These are phyloP conservation scores for Amphiura filiformis DNA, from an alignment of 35 echinoderm and acorn worm species.

Conservation along the genomic window DNA sequence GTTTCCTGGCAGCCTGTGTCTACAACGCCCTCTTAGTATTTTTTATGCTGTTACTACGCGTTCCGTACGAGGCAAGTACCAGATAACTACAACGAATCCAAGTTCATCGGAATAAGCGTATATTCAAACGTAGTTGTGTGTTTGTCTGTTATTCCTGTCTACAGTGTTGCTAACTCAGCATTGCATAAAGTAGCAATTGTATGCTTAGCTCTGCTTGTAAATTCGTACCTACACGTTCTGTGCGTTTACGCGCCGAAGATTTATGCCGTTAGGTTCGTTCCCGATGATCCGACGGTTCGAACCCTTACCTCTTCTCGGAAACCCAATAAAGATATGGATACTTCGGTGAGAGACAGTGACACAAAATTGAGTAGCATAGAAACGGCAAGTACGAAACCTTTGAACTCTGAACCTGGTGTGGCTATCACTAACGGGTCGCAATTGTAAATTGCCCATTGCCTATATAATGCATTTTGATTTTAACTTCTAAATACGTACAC, in stretches of 20 bases:
- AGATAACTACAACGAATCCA: slow-evolving; percentile 64
- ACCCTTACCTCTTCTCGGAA: no score
- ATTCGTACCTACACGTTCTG: neutral
- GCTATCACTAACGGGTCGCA: no score
- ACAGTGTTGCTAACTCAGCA: neutral
- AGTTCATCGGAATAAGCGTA: slow-evolving; percentile 58
- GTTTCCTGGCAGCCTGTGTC: neutral
- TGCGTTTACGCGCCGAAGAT: slow-evolving; percentile 8
- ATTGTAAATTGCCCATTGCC: no score
- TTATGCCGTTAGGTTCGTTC: neutral
- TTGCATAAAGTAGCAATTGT: neutral
- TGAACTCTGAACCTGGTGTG: no score
- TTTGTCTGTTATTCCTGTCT: slow-evolving; percentile 41
- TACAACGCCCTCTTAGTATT: slow-evolving; percentile 29
- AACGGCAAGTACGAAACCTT: no score
- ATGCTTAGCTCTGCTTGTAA: neutral
- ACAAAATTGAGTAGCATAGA: no score
- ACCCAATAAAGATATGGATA: no score
- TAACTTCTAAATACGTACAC: no score
- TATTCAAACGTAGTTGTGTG: slow-evolving; percentile 49
- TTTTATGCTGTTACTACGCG: slow-evolving; percentile 43
- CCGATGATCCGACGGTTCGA: neutral
- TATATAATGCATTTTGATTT: no score
- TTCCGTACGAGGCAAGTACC: slow-evolving; percentile 50
- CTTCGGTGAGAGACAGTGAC: no score